Evolutionary conservation across 2,113 vertebrate genomes (phyloP).

Genomic region (Scytalopus superciliaris): DNA sequence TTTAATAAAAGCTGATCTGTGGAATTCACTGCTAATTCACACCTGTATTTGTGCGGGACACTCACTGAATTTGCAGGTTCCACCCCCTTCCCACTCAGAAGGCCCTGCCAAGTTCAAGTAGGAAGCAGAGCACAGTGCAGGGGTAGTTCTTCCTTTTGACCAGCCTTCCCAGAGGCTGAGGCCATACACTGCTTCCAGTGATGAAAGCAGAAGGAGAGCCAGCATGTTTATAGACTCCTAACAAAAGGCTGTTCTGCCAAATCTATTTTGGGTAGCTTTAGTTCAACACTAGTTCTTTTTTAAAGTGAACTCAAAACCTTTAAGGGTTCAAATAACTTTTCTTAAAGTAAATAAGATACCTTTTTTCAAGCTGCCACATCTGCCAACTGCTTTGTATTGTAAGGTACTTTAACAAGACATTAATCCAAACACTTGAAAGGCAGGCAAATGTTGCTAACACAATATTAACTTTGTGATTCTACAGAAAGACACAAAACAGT

Average conservation of each 20-base stretch:
- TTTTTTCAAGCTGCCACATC: not conserved
- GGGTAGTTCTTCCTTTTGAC: too few species aligned
- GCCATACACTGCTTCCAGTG: not conserved
- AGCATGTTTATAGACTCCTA: not conserved
- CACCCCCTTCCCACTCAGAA: too few species aligned
- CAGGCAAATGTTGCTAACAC: not conserved
- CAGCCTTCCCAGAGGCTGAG: too few species aligned
- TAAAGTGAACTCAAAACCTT: not conserved
- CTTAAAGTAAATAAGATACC: not conserved
- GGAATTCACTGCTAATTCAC: too few species aligned
- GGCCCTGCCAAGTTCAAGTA: too few species aligned
- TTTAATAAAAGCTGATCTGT: too few species aligned
- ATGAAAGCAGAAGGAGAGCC: not conserved
- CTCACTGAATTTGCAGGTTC: too few species aligned
- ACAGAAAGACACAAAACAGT: not conserved
- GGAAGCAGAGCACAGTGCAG: too few species aligned
- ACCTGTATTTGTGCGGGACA: too few species aligned
- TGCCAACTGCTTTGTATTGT: not conserved
- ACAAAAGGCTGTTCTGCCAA: not conserved
- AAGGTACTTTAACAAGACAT: not conserved
- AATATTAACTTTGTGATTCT: not conserved
- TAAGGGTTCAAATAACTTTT: not conserved
- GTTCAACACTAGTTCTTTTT: not conserved
- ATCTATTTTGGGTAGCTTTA: not conserved
- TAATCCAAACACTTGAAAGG: not conserved